Percentiles rank a stretch among this genome's conserved stretches.
Evolutionary conservation across 2,888 invertebrate genomes (phyloP).

Genomic region (Rambutsinella grinnellia): DNA sequence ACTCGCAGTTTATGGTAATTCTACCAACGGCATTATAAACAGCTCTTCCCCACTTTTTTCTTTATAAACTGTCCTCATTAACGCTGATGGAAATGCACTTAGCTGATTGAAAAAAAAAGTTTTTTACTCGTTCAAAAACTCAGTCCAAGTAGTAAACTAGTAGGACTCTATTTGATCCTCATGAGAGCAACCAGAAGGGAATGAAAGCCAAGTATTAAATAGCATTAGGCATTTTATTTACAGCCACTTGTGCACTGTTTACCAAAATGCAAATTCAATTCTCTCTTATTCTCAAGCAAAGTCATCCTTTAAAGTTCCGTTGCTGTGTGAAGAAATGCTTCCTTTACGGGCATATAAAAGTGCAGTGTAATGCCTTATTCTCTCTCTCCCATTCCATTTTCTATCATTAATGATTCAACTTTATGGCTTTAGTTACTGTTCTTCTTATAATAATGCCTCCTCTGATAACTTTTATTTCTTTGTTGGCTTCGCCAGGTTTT

Average conservation of each 20-base stretch:
- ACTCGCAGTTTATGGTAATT: background rate
- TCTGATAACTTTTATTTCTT: background rate
- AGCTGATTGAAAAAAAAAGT: slow-evolving; percentile 52
- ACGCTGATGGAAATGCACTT: slow-evolving; percentile 51
- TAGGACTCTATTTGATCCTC: slow-evolving; percentile 2
- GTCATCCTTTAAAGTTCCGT: background rate
- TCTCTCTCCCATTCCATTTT: slow-evolving; percentile 7
- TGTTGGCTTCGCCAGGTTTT: background rate
- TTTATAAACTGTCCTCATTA: slow-evolving; percentile 42
- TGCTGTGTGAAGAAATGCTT: background rate
- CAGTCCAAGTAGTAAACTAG: background rate
- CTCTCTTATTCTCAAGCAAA: slow-evolving; percentile 13
- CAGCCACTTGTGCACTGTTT: slow-evolving; percentile 24
- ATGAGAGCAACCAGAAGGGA: slow-evolving; percentile 14
- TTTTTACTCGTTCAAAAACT: slow-evolving; percentile 8
- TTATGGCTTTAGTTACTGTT: slow-evolving; percentile 11
- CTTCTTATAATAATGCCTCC: background rate
- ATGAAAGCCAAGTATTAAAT: slow-evolving; percentile 14
- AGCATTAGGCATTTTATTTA: slow-evolving; percentile 45
- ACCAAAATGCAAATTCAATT: slow-evolving; percentile 1
- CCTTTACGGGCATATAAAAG: background rate
- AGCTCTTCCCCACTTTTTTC: slow-evolving; percentile 1
- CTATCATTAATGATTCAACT: slow-evolving; percentile 34
- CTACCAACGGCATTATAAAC: background rate
- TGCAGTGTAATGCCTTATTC: background rate